These are phyloP conservation scores for Nomada lathburiana DNA, from an alignment of 2,888 invertebrate genomes.

Conservation along the genomic window DNA sequence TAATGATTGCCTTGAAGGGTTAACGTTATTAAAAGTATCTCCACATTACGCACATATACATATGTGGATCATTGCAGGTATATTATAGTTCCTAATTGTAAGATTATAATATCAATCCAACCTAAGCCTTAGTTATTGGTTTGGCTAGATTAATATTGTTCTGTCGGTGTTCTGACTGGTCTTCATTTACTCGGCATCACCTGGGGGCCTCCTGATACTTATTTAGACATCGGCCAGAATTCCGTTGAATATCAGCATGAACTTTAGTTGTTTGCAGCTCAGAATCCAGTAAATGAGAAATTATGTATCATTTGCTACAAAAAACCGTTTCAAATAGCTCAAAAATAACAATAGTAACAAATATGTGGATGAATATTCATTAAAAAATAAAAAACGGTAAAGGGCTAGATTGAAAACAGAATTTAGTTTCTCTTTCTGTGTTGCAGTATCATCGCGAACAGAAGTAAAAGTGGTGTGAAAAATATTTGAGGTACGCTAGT, in stretches of 20 bases:
- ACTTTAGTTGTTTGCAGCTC: slow-evolving; percentile 17
- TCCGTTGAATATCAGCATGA: slow-evolving; percentile 18
- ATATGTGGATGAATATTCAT: no score
- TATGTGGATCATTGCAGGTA: not conserved
- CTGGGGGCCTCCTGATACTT: slow-evolving; percentile 14
- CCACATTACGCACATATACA: not conserved
- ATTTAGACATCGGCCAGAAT: not conserved
- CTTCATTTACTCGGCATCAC: slow-evolving; percentile 27
- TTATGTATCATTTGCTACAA: not conserved
- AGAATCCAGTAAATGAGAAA: slow-evolving; percentile 23
- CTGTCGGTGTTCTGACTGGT: not conserved
- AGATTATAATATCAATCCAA: not conserved
- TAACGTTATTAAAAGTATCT: not conserved
- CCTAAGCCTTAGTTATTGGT: not conserved
- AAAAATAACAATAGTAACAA: no score
- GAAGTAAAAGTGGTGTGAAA: slow-evolving; percentile 2
- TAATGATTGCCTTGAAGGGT: no score
- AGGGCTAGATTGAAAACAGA: no score
- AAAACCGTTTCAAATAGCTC: not conserved
- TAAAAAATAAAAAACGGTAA: no score
- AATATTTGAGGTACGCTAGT: slow-evolving; percentile 3
- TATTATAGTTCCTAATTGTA: not conserved
- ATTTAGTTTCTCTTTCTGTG: no score
- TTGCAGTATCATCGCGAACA: not conserved
- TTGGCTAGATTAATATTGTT: slow-evolving; percentile 7